Evolutionary conservation across 2,113 vertebrate genomes (phyloP), one percentile per base, ranked within the genome.

Genomic region (Macquaria australasica): DNA sequence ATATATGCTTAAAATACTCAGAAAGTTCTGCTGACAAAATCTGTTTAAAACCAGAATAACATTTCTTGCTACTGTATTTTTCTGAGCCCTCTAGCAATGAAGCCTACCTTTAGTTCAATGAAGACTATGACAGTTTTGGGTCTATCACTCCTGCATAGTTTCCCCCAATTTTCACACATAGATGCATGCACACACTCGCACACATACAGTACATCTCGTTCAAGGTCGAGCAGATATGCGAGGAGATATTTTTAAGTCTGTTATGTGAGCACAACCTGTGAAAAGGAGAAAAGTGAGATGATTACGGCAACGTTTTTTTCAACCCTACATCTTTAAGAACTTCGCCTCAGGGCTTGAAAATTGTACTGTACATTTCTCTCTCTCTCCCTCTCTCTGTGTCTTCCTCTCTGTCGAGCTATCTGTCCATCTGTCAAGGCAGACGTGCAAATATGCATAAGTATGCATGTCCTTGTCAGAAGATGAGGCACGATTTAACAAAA

Each of bases 371-470:
- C 43, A 69, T 69, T 58, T 71, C 28, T 83, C 68, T 76, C 25
- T 69, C n/a, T 69, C 3, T 69, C 2, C 63, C 28, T 83, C 64
- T 70, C 16, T 73, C 21, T 64, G 3, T 75, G 63, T 58, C 66
- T 63, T 72, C 23, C 53, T 73, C 75, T 72, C 5, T 25, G 31
- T 82, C 2, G 18, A 74, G 79, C 70, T 59, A 43, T 75, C 48
- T 55, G 6, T 80, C 82, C 80, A 59, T 90, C 87, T 87, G 74
- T 76, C 25, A 8, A 69, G 56, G 74, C 79, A 89, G 73, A 76
- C 8, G 21, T 37, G 75, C 51, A 81, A 83, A 84, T 83, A 75
- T 86, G 78, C 75, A 66, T 20, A 75, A 53, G 48, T 14, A 63
- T 77, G 83, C 69, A 55, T 76, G 68, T 73, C 51, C 25, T 82